Evolutionary conservation across 1,140 invertebrate species (phyloP).

Genomic region (Bicyclus anynana): DNA sequence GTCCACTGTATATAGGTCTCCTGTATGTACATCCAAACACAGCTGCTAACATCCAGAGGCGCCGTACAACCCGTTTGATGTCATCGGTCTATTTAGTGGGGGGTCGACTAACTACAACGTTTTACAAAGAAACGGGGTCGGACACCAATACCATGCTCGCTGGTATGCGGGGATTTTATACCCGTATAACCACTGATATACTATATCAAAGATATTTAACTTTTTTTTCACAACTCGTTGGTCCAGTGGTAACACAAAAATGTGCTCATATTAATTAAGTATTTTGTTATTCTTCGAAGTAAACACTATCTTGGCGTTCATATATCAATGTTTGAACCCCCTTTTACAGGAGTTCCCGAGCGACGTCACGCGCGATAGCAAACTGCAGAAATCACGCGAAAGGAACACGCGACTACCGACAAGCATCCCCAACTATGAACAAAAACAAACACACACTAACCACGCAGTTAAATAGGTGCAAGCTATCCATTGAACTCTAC

Average conservation of each 20-base stretch:
- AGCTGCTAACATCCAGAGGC: too few relatives aligned
- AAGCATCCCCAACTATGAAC: neutral
- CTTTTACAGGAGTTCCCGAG: constrained; percentile 38
- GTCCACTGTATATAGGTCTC: too few relatives aligned
- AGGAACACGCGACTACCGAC: constrained; percentile 45
- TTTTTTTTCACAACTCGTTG: too few relatives aligned
- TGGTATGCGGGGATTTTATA: constrained; percentile 46
- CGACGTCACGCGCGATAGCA: constrained; percentile 53
- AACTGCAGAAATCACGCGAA: constrained; percentile 63
- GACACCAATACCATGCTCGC: constrained; percentile 55
- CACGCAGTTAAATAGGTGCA: neutral
- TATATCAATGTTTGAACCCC: constrained; percentile 3
- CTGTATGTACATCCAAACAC: too few relatives aligned
- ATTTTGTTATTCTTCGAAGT: too few relatives aligned
- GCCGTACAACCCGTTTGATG: too few relatives aligned
- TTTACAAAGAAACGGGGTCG: constrained; percentile 57
- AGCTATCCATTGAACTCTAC: neutral
- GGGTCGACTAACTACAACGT: too few relatives aligned
- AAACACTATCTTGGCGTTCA: neutral
- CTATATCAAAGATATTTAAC: neutral
- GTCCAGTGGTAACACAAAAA: too few relatives aligned
- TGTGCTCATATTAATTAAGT: too few relatives aligned
- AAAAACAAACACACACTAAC: neutral
- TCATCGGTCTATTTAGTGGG: too few relatives aligned
- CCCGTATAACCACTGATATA: constrained; percentile 9